These are phyloP conservation scores for Lysiphlebus fabarum DNA, from an alignment of 1,140 invertebrate genomes.

Conservation along the genomic window DNA sequence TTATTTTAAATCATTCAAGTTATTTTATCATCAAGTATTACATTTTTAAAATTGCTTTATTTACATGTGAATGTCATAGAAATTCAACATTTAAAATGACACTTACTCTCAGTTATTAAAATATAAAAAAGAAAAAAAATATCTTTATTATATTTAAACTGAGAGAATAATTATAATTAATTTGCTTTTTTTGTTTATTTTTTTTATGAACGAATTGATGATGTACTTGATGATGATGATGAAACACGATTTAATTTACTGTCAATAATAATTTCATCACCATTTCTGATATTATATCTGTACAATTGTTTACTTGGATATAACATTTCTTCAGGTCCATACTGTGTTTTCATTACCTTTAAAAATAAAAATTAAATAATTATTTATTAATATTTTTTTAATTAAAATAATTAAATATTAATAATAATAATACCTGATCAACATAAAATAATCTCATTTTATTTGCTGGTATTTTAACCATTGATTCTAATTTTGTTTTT, in stretches of 20 bases:
- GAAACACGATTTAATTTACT: slow-evolving; percentile 59
- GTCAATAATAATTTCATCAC: slow-evolving; percentile 88
- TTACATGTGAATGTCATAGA: no score
- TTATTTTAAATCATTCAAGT: no score
- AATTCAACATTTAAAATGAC: no score
- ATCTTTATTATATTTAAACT: no score
- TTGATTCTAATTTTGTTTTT: slow-evolving; percentile 73
- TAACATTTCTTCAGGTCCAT: slow-evolving; percentile 81
- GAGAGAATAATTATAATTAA: no score
- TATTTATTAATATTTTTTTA: background rate
- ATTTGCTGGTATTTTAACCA: slow-evolving; percentile 73
- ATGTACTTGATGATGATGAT: slow-evolving; percentile 43
- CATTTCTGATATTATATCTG: slow-evolving; percentile 85
- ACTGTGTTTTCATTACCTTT: slow-evolving; percentile 59
- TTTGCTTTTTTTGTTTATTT: no score
- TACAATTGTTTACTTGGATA: slow-evolving; percentile 85
- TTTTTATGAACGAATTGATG: slow-evolving; percentile 51
- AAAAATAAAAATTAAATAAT: background rate
- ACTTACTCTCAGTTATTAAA: no score
- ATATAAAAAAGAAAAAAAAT: no score
- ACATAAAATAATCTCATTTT: slow-evolving; percentile 85
- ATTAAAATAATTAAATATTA: background rate
- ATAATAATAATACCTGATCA: slow-evolving; percentile 61
- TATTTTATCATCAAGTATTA: no score
- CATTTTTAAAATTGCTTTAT: no score